Evolutionary conservation across 1,140 invertebrate genomes (phyloP).

Genomic region (Cheumatopsyche charites): DNA sequence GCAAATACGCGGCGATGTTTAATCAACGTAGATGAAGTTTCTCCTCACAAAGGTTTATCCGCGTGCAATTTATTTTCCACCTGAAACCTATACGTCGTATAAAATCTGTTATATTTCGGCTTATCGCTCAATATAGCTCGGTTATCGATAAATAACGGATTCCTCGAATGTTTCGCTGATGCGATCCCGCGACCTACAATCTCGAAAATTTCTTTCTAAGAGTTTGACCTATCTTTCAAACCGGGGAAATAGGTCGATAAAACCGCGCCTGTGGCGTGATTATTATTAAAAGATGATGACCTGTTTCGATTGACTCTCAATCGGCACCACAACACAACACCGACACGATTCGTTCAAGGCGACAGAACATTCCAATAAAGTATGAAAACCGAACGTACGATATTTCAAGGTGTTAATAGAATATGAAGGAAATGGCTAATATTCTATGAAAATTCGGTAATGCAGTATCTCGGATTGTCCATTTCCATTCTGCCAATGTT

Average conservation of each 20-base stretch:
- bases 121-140: no score
- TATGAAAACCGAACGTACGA: not conserved
- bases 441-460: no score
- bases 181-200: constrained; percentile 19
- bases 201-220: constrained; percentile 24
- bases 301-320: constrained; percentile 26
- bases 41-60: no score
- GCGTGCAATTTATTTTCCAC: no score
- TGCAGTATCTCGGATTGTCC: no score
- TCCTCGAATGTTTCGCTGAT: not conserved
- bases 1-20: not conserved
- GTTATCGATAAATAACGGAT: not conserved
- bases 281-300: constrained; percentile 25
- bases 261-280: constrained; percentile 1
- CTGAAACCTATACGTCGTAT: no score
- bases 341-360: not conserved
- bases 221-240: constrained; percentile 29
- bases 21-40: constrained; percentile 4
- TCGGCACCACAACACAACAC: not conserved
- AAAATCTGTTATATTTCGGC: no score
- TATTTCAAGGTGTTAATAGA: no score
- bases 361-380: not conserved
- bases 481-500: no score
- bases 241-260: constrained; percentile 28
- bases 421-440: no score